These are phyloP conservation scores for Deroplatys truncata DNA, from an alignment of 2,888 invertebrate species.

Conservation along the genomic window DNA sequence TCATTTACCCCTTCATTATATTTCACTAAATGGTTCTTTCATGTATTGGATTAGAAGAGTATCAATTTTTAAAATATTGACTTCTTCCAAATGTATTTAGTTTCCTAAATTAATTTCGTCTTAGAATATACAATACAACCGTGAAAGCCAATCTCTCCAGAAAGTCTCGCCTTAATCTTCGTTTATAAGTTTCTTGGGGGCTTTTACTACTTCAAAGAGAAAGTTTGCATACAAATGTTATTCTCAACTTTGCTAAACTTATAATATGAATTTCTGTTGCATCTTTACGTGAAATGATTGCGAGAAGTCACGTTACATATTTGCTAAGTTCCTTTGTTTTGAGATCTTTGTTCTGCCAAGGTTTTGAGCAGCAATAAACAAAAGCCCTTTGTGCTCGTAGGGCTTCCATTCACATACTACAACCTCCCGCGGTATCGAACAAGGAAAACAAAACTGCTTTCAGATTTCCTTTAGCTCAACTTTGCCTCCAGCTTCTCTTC, in stretches of 20 bases:
- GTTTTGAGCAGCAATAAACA: neutral
- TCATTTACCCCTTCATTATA: neutral
- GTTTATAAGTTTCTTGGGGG: neutral
- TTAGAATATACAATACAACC: neutral
- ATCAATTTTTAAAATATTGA: neutral
- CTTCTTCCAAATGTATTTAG: neutral
- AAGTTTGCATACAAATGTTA: neutral
- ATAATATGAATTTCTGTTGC: neutral
- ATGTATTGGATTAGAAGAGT: neutral
- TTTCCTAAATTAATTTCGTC: neutral
- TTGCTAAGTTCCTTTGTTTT: neutral
- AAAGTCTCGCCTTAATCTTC: neutral
- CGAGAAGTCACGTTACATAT: neutral
- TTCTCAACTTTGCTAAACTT: neutral
- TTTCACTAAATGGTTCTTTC: neutral
- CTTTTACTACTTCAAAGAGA: neutral
- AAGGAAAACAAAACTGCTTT: neutral
- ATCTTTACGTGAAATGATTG: neutral
- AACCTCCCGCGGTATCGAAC: neutral
- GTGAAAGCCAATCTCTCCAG: neutral
- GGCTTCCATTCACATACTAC: no score
- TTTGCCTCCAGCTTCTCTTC: neutral
- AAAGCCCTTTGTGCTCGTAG: neutral
- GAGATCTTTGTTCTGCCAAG: neutral
- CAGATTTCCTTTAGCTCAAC: neutral